Conservation (phyloP, 2,888 invertebrate genomes). For the Aradus depressus region DNA sequence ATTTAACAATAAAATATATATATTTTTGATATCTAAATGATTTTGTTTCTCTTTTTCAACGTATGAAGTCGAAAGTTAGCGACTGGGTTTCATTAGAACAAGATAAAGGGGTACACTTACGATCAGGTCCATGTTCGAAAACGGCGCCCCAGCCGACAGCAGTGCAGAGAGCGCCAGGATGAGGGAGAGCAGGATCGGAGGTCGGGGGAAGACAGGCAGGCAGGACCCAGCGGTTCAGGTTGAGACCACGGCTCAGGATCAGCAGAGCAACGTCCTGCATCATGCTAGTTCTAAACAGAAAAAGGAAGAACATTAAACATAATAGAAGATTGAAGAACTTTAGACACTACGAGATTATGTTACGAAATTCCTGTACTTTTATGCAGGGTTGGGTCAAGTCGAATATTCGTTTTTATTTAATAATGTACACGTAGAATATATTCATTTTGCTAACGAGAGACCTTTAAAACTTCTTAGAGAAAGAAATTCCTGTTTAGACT, state of each 20-base stretch:
- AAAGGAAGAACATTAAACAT: conserved; percentile 2
- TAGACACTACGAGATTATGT: too few species aligned
- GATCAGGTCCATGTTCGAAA: conserved; percentile 62
- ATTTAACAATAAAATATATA: too few species aligned
- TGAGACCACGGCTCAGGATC: conserved; percentile 49
- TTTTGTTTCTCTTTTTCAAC: background rate
- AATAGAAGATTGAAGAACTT: too few species aligned
- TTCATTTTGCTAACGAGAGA: too few species aligned
- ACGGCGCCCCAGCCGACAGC: conserved; percentile 78
- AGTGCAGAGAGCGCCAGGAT: conserved; percentile 54
- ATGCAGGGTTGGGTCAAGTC: too few species aligned
- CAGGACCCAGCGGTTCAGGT: conserved; percentile 68
- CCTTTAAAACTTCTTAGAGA: too few species aligned
- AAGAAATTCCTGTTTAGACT: too few species aligned
- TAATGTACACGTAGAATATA: too few species aligned
- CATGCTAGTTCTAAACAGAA: conserved; percentile 42
- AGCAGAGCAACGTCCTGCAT: conserved; percentile 65
- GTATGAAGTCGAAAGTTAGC: background rate
- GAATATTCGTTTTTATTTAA: too few species aligned
- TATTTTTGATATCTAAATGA: too few species aligned
- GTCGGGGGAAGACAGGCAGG: conserved; percentile 58
- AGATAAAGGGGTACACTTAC: too few species aligned
- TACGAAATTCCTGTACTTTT: too few species aligned
- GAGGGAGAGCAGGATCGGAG: conserved; percentile 41
- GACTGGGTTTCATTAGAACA: background rate